Evolutionary conservation across 1,140 invertebrate genomes (phyloP), one percentile per base, ranked within the genome.

Genomic region (Lanistes nyassanus): DNA sequence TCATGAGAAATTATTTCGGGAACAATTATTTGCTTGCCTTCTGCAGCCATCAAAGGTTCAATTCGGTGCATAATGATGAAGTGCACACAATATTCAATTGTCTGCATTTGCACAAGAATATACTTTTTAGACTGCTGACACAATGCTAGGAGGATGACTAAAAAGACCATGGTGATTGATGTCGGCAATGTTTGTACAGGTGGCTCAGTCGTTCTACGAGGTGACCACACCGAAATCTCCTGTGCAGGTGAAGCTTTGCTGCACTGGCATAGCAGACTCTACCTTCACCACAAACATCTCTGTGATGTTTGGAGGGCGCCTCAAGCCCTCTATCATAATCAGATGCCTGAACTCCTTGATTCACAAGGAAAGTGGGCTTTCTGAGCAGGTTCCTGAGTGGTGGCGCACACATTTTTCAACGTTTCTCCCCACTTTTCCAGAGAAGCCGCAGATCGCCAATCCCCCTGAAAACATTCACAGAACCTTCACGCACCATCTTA

Each of bases 221-320:
- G 79, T 70, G 34, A 81, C 80, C 3, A 77, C 77, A 19, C 72
- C 80, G 0, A 81, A 81, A 62, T 70, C 80, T 36, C 80, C 80
- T 0, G 65, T 81, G 29, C 77, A 76, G 65, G 75, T 81, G 19
- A 74, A 60, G 11, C 39, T 81, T 34, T 77, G 70, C 55, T 60
- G 79, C 36, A 75, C 76, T 19, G 74, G 78, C 39, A 79, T 81
- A 47, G 71, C 73, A 36, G 77, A 81, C 56, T 72, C 77, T 29
- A 75, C 77, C 65, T 81, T 76, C 47, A 79, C 78, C 53, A 74
- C 77, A 37, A 64, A 73, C 29, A 76, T 67, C 26, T 71, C 68
- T 51, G 67, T 73, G 21, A 75, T 70, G 42, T 76, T 78, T 64
- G 77, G 80, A 19, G 80, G 80, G 65, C 67, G 77, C 21, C 76